Evolutionary conservation across 1,140 invertebrate genomes (phyloP), one percentile per base, ranked within the genome.

Genomic region (Reticulitermes speratus): DNA sequence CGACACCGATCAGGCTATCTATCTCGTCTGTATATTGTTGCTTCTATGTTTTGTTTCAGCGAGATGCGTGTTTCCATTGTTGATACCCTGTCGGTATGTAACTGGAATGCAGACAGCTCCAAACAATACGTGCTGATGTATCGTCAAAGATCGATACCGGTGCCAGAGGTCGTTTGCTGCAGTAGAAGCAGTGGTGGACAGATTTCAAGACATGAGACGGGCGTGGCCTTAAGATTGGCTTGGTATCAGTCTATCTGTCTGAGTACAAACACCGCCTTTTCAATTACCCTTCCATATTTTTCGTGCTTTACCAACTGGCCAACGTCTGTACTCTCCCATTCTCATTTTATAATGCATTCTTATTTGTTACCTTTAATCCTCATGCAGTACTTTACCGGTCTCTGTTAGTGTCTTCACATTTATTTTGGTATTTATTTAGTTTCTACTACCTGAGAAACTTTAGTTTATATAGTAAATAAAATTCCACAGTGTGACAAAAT

Each of bases 1-100:
- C 48, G 85, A 86, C 65, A 82, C 82, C 3, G 48, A 82, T 86
- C 48, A 48, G 44, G 44, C 81, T 86, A 86, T 83, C 85, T 86
- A 83, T 83, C 85, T 86, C 83, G 48, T 83, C 52, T 21, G n/a
- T 14, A 86, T 82, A 86, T 86, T 86, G 85, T 86, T 86, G 83
- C 45, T 48, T 84, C 45, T 84, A 48, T 52, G 83, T 59, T 84
- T 84, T 84, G 83, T 84, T 84, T 84, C 23, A 30, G 52, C 83
- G 83, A 84, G 83, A 84, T 84, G n/a, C 83, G 44, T 84, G n/a
- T 48, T 45, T 45, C 83, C 83, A 84, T 84, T 84, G 83, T 84
- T 59, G 83, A 84, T 21, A n/a, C 6, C 5, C 45, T 30, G 12
- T 11, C 16, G 83, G 83, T n/a, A 84, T 55, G 48, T 32, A 19